Evolutionary conservation across 2,797 vertebrate species (phyloP), one percentile per base, ranked within the genome.

Genomic region (Enteromius trimaculatus): DNA sequence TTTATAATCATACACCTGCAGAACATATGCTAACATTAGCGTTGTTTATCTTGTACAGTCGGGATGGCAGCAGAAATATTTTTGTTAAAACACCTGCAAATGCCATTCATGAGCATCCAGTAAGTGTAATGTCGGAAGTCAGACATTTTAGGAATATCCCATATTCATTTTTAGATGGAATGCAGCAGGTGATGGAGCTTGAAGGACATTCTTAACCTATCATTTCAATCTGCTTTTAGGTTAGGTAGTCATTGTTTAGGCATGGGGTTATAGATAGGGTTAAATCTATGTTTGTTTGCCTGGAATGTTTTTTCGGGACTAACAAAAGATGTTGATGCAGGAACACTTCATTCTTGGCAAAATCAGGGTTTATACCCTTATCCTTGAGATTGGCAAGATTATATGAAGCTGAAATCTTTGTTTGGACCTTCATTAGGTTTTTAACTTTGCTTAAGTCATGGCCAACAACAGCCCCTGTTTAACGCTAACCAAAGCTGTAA

Each of bases 401-500:
- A 26, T 26, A 51, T 74, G 58, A 58, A 71, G 37, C 55, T 60
- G 17, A 37, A 64, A 11, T 47, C 19, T 44, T 23, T 44, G 19
- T 64, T 64, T 13, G 11, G 4, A 72, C 49, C 8, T 5, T 17
- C 0, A 13, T 62, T 81, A 23, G 42, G 4, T n/a, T 9, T 62
- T 60, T 14, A 84, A 49, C 72, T 55, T 75, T 23, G 68, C 34
- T 37, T 65, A 21, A 31, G 1, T 1, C 47, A 69, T 53, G 65
- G 49, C 62, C 23, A 80, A 37, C 29, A 81, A 42, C 60, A 64
- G 55, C 47, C 3, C 2, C 29, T 55, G 16, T 31, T 8, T 53
- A 23, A 66, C 51, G 26, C 64, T 16, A 75, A 75, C 53, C 17
- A 44, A 82, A 51, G 76, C 19, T 34, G 3, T 29, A 84, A 74